phyloP scores from a whole-genome alignment of 2,113 vertebrate species.

The Rhinogobius similis region DNA sequence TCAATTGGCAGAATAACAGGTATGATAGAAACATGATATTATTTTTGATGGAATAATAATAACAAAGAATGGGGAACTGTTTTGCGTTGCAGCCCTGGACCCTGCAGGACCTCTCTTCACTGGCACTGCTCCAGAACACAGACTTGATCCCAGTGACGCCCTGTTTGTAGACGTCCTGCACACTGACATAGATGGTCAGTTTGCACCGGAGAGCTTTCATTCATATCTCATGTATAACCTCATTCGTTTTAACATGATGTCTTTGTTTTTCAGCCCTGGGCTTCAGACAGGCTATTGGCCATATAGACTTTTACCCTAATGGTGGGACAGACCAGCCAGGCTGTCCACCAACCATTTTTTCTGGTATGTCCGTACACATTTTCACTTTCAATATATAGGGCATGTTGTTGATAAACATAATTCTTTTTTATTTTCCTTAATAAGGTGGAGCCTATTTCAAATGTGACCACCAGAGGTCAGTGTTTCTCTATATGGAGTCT shows the following conservation, averaged over 20 bases:
- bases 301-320: constrained; percentile 93
- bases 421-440: not conserved
- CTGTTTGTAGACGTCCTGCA: constrained; percentile 93
- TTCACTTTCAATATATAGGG: not conserved
- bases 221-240: not conserved
- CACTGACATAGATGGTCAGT: constrained; percentile 85
- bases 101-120: constrained; percentile 88
- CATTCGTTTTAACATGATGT: not conserved
- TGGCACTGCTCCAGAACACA: constrained; percentile 47
- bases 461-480: constrained; percentile 93
- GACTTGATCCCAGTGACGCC: constrained; percentile 86
- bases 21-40: constrained; percentile 23
- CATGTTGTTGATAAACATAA: not conserved
- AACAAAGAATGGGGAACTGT: not conserved
- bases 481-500: constrained; percentile 84
- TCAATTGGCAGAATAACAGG: constrained; percentile 90
- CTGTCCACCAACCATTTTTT: constrained; percentile 86
- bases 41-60: not conserved
- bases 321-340: constrained; percentile 90
- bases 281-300: constrained; percentile 82
- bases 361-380: constrained; percentile 74
- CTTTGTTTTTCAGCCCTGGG: constrained; percentile 79
- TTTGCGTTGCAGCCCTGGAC: constrained; percentile 82
- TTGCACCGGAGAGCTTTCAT: not conserved
- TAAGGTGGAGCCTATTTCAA: constrained; percentile 85